These are phyloP conservation scores for Oligia strigilis DNA, from an alignment of 2,888 invertebrate species.

Conservation along the genomic window DNA sequence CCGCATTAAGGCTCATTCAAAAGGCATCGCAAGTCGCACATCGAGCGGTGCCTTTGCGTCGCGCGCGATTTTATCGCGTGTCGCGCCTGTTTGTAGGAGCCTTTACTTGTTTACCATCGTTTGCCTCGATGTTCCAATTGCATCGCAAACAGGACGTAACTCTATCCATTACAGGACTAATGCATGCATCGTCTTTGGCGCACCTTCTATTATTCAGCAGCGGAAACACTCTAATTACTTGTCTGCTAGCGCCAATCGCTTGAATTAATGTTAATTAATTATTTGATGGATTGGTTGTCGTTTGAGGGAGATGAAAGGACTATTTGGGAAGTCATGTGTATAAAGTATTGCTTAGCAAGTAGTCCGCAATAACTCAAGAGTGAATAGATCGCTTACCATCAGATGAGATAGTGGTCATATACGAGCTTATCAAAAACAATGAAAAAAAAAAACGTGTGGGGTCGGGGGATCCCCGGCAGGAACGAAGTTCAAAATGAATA, in stretches of 20 bases:
- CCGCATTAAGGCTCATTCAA: too few species aligned
- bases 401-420: neutral
- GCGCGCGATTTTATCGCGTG: too few species aligned
- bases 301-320: neutral
- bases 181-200: slow-evolving; percentile 76
- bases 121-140: slow-evolving; percentile 69
- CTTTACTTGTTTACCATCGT: slow-evolving; percentile 28
- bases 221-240: slow-evolving; percentile 79
- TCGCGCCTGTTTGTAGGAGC: too few species aligned
- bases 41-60: too few species aligned
- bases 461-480: too few species aligned
- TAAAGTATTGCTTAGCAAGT: neutral
- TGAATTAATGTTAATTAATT: slow-evolving; percentile 52
- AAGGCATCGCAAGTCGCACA: too few species aligned
- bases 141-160: slow-evolving; percentile 75
- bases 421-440: neutral
- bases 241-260: slow-evolving; percentile 42
- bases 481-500: too few species aligned
- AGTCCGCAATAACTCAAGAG: neutral
- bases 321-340: neutral
- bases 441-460: neutral
- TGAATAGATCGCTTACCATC: neutral
- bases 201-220: slow-evolving; percentile 82
- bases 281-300: slow-evolving; percentile 24
- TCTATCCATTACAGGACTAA: slow-evolving; percentile 76